Evolutionary conservation across 35 echinoderm and acorn worm species (phyloP).

Genomic region (Ophioderma brevispina): DNA sequence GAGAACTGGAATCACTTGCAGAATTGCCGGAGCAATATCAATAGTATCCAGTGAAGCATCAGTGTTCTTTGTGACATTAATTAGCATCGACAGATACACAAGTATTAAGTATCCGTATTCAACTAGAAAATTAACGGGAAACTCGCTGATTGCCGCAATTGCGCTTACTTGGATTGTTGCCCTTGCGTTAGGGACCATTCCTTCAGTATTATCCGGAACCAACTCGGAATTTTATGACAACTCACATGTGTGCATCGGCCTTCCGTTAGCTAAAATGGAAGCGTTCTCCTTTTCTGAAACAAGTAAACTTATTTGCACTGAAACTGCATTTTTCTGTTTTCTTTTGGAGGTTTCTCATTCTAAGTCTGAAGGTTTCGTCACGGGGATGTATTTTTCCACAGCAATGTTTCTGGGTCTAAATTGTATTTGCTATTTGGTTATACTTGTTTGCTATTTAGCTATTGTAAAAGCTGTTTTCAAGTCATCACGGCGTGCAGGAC

Average conservation of each 20-base stretch:
- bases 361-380: neutral
- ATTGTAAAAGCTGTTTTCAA: neutral
- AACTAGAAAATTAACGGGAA: neutral
- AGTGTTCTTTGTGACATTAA: too few relatives aligned
- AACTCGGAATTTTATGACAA: too few relatives aligned
- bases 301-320: too few relatives aligned
- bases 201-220: neutral
- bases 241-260: too few relatives aligned
- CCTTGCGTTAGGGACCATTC: neutral
- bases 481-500: neutral
- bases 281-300: neutral
- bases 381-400: slow-evolving; percentile 9
- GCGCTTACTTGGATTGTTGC: neutral
- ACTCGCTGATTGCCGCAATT: neutral
- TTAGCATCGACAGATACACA: neutral
- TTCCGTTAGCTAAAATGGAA: neutral
- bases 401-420: neutral
- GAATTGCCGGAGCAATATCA: too few relatives aligned
- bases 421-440: too few relatives aligned
- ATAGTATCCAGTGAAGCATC: too few relatives aligned
- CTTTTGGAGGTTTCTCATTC: neutral
- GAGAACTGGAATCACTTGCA: too few relatives aligned
- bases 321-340: neutral
- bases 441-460: neutral
- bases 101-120: slow-evolving; percentile 8